These are phyloP conservation scores for Alligator sinensis DNA, from an alignment of 2,113 vertebrate genomes.

Conservation along the genomic window DNA sequence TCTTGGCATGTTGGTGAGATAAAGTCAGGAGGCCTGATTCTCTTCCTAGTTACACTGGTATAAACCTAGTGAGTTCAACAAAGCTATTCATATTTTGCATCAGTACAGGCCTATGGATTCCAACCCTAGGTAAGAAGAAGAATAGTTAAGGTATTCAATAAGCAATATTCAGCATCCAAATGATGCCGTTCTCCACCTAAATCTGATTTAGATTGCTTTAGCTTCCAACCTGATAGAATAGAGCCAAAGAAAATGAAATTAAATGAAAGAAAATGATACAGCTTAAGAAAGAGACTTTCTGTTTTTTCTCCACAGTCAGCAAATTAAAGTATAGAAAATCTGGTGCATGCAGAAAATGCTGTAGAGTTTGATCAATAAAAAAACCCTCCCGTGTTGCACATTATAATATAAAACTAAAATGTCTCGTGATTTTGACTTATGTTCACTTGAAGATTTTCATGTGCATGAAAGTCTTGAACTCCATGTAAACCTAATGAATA, in stretches of 20 bases:
- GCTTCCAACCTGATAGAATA: slow-evolving; percentile 18
- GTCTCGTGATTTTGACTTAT: background rate
- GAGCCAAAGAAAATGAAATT: slow-evolving; percentile 37
- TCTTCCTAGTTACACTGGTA: background rate
- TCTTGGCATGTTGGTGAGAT: background rate
- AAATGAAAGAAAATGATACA: too few species aligned
- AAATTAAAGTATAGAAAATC: slow-evolving; percentile 1
- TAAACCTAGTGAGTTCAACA: background rate
- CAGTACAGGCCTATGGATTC: background rate
- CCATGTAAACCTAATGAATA: fast-evolving
- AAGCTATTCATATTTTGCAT: background rate
- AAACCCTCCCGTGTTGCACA: background rate
- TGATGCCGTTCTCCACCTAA: too few species aligned
- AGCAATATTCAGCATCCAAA: slow-evolving; percentile 2
- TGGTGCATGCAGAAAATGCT: background rate
- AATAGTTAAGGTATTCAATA: background rate
- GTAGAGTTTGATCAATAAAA: background rate
- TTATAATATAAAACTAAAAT: background rate
- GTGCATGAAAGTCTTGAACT: background rate
- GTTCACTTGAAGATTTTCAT: background rate
- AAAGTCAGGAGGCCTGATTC: background rate
- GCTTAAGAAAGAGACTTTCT: background rate
- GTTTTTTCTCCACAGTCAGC: background rate
- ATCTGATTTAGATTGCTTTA: background rate
- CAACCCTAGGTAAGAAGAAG: background rate